phyloP scores from a whole-genome alignment of 2,888 invertebrate genomes.

The Myopa testacea region DNA sequence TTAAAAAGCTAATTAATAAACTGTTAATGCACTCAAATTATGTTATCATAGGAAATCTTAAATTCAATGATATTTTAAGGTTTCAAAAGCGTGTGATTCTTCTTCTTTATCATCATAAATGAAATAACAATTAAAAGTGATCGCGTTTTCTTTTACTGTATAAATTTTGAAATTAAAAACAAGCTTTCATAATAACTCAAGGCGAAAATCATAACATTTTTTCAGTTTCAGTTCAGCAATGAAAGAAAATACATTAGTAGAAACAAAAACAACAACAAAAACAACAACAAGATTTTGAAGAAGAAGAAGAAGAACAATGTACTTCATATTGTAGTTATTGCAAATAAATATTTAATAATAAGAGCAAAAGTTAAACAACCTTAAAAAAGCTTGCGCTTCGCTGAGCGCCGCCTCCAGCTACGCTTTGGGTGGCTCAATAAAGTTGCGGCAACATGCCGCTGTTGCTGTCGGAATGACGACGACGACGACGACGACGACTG shows the following conservation, averaged over 20 bases:
- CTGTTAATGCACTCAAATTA: too few relatives aligned
- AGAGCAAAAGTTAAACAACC: background rate
- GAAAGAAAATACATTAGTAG: background rate
- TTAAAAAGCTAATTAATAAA: too few relatives aligned
- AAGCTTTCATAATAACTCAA: background rate
- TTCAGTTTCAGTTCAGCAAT: background rate
- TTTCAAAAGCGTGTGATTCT: too few relatives aligned
- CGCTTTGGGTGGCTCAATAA: slow-evolving; percentile 35
- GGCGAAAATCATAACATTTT: slow-evolving; percentile 16
- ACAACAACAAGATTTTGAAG: background rate
- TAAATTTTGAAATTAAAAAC: background rate
- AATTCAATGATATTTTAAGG: too few relatives aligned
- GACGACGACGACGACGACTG: background rate
- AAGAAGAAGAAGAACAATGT: background rate
- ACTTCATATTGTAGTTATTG: too few relatives aligned
- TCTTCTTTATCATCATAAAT: too few relatives aligned
- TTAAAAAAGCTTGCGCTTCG: slow-evolving; percentile 30
- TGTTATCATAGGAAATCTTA: too few relatives aligned
- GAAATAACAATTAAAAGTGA: too few relatives aligned
- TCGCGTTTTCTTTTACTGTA: too few relatives aligned
- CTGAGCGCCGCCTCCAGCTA: slow-evolving; percentile 13
- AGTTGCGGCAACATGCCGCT: slow-evolving; percentile 42
- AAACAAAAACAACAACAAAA: slow-evolving; percentile 28
- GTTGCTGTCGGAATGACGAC: too few relatives aligned
- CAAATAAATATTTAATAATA: background rate